Evolutionary conservation across 1,140 invertebrate genomes (phyloP).

Genomic region (Brachionus manjavacas): DNA sequence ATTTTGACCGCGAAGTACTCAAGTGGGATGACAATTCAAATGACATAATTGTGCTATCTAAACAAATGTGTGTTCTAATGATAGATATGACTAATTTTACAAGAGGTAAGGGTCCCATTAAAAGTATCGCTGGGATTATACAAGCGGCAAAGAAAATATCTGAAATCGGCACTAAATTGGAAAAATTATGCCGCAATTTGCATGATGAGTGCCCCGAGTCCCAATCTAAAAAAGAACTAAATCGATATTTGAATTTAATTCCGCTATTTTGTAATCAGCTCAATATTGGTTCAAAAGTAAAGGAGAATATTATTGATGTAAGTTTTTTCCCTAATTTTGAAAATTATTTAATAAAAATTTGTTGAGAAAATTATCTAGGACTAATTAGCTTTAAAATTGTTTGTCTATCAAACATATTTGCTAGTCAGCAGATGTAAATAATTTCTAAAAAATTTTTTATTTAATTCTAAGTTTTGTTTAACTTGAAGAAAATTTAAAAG

Average conservation of each 20-base stretch:
- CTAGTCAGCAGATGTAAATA: too few relatives aligned
- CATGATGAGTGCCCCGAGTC: slow-evolving; percentile 92
- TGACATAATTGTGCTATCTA: slow-evolving; percentile 96
- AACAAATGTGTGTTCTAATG: slow-evolving; percentile 99
- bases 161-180: slow-evolving; percentile 89
- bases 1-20: slow-evolving; percentile 93
- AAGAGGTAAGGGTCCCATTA: slow-evolving; percentile 88
- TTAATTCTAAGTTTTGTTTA: too few relatives aligned
- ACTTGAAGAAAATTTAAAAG: too few relatives aligned
- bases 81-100: slow-evolving; percentile 99
- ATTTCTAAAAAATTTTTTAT: too few relatives aligned
- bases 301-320: slow-evolving; percentile 98
- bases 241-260: slow-evolving; percentile 91
- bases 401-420: too few relatives aligned
- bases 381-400: too few relatives aligned
- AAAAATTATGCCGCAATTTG: slow-evolving; percentile 88
- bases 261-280: slow-evolving; percentile 96
- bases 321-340: slow-evolving; percentile 75
- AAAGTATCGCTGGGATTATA: slow-evolving; percentile 98
- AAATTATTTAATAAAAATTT: neutral
- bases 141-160: slow-evolving; percentile 99
- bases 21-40: slow-evolving; percentile 99
- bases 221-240: slow-evolving; percentile 89
- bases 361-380: too few relatives aligned
- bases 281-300: slow-evolving; percentile 97